phyloP scores from a whole-genome alignment of 1,140 invertebrate genomes.

The Rhyzopertha dominica region DNA sequence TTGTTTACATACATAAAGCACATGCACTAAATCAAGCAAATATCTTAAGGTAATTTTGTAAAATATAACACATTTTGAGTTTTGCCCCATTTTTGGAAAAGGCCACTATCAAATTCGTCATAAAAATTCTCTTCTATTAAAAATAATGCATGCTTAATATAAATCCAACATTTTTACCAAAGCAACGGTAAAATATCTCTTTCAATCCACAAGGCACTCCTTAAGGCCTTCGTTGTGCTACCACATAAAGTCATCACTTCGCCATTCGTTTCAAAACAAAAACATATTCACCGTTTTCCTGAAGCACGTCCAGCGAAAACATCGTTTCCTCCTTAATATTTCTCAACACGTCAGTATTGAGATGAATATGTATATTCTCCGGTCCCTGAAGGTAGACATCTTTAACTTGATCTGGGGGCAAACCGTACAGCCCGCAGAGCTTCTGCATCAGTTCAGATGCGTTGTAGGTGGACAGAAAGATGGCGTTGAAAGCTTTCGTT shows the following conservation, averaged over 20 bases:
- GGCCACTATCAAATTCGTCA: no score
- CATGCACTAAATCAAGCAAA: no score
- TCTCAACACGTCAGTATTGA: constrained; percentile 68
- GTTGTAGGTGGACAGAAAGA: constrained; percentile 68
- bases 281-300: constrained; percentile 43
- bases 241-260: constrained; percentile 8
- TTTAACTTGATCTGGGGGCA: constrained; percentile 54
- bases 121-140: no score
- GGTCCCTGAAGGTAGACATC: constrained; percentile 66
- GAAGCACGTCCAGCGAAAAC: constrained; percentile 55
- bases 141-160: no score
- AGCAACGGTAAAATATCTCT: no score
- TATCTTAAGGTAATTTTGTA: no score
- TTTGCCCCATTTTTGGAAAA: no score
- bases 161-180: no score
- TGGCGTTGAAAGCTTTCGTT: constrained; percentile 66
- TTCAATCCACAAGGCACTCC: no score
- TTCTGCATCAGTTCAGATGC: constrained; percentile 63
- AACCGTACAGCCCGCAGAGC: constrained; percentile 55
- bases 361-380: constrained; percentile 64
- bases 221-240: no score
- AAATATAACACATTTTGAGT: no score
- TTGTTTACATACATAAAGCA: no score
- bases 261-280: constrained; percentile 36
- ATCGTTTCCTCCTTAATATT: constrained; percentile 62